Conservation (phyloP, 2,888 invertebrate species). For the Trachelus troglodyta region DNA sequence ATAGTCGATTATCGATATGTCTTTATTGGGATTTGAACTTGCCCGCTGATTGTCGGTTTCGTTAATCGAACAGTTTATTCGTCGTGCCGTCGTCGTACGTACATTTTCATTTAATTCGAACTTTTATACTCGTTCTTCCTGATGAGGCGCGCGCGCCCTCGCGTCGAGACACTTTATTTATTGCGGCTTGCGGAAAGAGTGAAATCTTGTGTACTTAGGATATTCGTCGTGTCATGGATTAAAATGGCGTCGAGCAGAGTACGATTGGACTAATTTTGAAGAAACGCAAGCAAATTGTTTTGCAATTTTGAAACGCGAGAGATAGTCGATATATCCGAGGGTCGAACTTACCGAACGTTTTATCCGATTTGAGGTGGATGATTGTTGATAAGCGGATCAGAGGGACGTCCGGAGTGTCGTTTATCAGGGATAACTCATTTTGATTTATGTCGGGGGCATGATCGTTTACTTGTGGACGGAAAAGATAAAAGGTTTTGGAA, state of each 20-base stretch:
- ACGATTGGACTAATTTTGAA: background rate
- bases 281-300: background rate
- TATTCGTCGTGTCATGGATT: background rate
- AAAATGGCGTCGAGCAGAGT: background rate
- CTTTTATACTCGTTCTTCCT: background rate
- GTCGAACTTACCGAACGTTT: background rate
- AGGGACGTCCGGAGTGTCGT: background rate
- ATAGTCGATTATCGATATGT: background rate
- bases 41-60: too few species aligned
- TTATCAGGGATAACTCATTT: background rate
- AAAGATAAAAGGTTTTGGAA: background rate
- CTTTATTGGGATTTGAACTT: too few species aligned
- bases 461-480: background rate
- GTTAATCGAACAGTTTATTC: too few species aligned
- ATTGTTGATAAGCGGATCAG: background rate
- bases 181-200: background rate
- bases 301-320: background rate
- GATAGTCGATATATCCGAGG: background rate
- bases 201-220: background rate
- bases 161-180: background rate
- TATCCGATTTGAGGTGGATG: background rate
- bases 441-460: background rate
- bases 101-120: background rate
- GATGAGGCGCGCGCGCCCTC: background rate
- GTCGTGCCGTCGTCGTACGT: too few species aligned